These are phyloP conservation scores for Atopsyche davidsoni DNA, from an alignment of 1,140 invertebrate genomes.

Conservation along the genomic window DNA sequence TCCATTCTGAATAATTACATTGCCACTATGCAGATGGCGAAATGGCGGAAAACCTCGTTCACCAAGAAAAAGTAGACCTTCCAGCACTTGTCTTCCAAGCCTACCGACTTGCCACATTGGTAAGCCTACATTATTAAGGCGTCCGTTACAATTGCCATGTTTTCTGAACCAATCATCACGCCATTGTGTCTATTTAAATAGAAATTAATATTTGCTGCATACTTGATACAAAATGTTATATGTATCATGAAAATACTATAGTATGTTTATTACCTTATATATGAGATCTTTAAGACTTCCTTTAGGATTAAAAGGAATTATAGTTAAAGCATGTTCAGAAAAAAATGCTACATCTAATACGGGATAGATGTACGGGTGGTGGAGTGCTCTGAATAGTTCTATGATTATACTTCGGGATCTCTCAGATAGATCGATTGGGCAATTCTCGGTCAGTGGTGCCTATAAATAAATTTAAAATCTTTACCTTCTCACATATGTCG, in stretches of 20 bases:
- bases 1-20: constrained; percentile 86
- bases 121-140: constrained; percentile 49
- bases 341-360: constrained; percentile 72
- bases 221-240: background rate
- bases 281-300: constrained; percentile 87
- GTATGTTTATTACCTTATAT: constrained; percentile 59
- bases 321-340: constrained; percentile 56
- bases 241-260: constrained; percentile 36
- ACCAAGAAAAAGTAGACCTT: constrained; percentile 79
- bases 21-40: constrained; percentile 82
- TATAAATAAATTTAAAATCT: constrained; percentile 30
- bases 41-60: constrained; percentile 83
- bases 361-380: constrained; percentile 89
- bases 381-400: constrained; percentile 76
- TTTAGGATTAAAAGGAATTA: constrained; percentile 74
- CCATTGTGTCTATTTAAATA: constrained; percentile 41
- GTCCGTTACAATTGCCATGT: constrained; percentile 29
- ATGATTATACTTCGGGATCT: constrained; percentile 55
- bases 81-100: constrained; percentile 81
- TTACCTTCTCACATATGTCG: constrained; percentile 4
- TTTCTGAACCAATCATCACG: constrained; percentile 42
- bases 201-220: background rate
- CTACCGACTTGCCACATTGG: constrained; percentile 72
- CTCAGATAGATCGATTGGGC: constrained; percentile 45
- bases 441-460: constrained; percentile 44